phyloP scores from a whole-genome alignment of 2,113 vertebrate species.

The Apeltes quadracus region DNA sequence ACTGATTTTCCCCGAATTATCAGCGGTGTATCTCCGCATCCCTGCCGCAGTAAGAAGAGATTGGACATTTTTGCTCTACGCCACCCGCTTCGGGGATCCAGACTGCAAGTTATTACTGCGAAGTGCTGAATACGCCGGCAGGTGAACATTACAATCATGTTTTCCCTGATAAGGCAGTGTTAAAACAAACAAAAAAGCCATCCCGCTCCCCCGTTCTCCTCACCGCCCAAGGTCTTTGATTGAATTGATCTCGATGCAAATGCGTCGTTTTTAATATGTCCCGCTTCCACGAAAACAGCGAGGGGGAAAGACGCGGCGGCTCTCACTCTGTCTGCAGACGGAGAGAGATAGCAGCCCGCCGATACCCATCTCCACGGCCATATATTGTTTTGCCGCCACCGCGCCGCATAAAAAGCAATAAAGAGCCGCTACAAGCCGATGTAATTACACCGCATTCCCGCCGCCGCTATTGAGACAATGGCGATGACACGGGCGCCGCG shows the following conservation, averaged over 20 bases:
- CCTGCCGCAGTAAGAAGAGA: conserved; percentile 47
- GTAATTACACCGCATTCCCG: conserved; percentile 74
- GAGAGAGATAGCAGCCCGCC: conserved; percentile 60
- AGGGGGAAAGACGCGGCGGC: conserved; percentile 43
- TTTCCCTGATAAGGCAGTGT: conserved; percentile 68
- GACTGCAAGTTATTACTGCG: conserved; percentile 68
- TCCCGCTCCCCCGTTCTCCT: conserved; percentile 21
- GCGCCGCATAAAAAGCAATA: conserved; percentile 75
- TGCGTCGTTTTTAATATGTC: conserved; percentile 65
- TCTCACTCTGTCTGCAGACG: conserved; percentile 57
- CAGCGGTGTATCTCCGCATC: conserved; percentile 44
- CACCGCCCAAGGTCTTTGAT: conserved; percentile 61
- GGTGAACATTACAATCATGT: conserved; percentile 75
- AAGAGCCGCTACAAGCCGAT: conserved; percentile 67
- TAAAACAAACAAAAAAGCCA: conserved; percentile 69
- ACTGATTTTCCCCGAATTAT: conserved; percentile 51
- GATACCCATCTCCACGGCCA: conserved; percentile 68
- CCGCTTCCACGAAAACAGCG: conserved; percentile 69
- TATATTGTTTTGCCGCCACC: conserved; percentile 64
- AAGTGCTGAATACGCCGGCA: conserved; percentile 69
- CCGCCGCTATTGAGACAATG: conserved; percentile 66
- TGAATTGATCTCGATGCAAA: conserved; percentile 78
- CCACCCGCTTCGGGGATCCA: conserved; percentile 51
- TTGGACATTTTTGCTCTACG: conserved; percentile 74
- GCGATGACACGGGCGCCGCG: conserved; percentile 49